Conservation (phyloP, 2,113 vertebrate species). For the Syrmaticus mikado region DNA sequence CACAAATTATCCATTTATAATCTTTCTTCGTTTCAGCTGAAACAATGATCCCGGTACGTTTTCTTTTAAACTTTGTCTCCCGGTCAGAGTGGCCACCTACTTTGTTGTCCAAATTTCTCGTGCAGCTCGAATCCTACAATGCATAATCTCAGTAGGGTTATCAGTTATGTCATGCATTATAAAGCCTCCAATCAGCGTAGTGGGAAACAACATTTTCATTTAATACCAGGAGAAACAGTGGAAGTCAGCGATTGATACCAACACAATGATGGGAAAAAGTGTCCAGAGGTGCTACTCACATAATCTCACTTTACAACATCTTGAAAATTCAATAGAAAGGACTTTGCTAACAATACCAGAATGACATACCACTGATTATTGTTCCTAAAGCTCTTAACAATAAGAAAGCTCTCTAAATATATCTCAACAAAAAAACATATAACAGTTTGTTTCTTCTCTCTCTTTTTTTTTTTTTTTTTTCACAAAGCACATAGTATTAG, state of each 20-base stretch:
- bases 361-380: constrained; percentile 82
- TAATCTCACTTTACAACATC: constrained; percentile 86
- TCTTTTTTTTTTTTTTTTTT: constrained; percentile 63
- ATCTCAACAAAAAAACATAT: constrained; percentile 75
- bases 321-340: constrained; percentile 86
- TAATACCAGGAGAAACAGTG: constrained; percentile 87
- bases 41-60: constrained; percentile 44
- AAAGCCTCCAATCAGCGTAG: constrained; percentile 81
- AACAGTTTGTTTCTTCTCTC: constrained; percentile 69
- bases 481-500: constrained; percentile 77
- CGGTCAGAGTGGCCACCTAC: constrained; percentile 52
- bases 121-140: constrained; percentile 66
- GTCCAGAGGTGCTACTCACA: constrained; percentile 85
- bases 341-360: constrained; percentile 80
- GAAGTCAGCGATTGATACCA: constrained; percentile 89
- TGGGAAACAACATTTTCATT: constrained; percentile 86
- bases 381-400: constrained; percentile 82
- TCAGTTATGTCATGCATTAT: constrained; percentile 82
- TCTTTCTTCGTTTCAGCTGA: constrained; percentile 40
- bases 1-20: constrained; percentile 29
- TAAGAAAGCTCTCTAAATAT: constrained; percentile 83
- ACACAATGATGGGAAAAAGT: constrained; percentile 91
- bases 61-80: constrained; percentile 51
- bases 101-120: constrained; percentile 62
- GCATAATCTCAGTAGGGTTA: constrained; percentile 82